Percentiles rank a stretch among this genome's conserved stretches.
These are phyloP conservation scores for Anorthoa munda DNA, from an alignment of 2,888 invertebrate genomes.

Conservation along the genomic window DNA sequence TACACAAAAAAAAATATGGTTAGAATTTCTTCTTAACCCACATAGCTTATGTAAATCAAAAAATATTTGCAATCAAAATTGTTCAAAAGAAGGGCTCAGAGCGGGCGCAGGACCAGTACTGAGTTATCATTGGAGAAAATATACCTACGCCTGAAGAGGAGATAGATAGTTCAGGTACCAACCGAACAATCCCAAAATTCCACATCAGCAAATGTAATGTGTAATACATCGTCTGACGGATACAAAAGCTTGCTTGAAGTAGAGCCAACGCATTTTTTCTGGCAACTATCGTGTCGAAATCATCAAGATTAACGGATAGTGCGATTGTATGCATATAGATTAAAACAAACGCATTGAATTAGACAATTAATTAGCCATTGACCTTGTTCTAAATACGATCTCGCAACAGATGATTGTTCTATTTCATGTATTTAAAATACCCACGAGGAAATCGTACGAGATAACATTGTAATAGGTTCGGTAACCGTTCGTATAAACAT, in stretches of 20 bases:
- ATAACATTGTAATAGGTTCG: conserved; percentile 58
- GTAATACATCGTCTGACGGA: background rate
- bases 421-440: conserved; percentile 52
- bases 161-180: background rate
- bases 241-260: background rate
- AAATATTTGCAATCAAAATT: too few species aligned
- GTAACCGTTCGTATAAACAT: conserved; percentile 56
- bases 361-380: conserved; percentile 56
- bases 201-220: background rate
- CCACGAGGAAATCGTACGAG: conserved; percentile 48
- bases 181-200: background rate
- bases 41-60: too few species aligned
- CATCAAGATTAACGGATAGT: conserved; percentile 21
- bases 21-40: too few species aligned
- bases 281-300: conserved; percentile 3
- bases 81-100: too few species aligned
- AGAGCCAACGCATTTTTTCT: conserved; percentile 3
- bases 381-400: conserved; percentile 65
- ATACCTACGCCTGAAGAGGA: background rate
- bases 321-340: conserved; percentile 32
- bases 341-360: conserved; percentile 48
- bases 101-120: too few species aligned
- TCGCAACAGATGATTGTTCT: conserved; percentile 56
- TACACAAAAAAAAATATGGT: too few species aligned
- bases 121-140: too few species aligned